phyloP scores from a whole-genome alignment of 2,888 invertebrate species.

The Sacculina carcini region DNA sequence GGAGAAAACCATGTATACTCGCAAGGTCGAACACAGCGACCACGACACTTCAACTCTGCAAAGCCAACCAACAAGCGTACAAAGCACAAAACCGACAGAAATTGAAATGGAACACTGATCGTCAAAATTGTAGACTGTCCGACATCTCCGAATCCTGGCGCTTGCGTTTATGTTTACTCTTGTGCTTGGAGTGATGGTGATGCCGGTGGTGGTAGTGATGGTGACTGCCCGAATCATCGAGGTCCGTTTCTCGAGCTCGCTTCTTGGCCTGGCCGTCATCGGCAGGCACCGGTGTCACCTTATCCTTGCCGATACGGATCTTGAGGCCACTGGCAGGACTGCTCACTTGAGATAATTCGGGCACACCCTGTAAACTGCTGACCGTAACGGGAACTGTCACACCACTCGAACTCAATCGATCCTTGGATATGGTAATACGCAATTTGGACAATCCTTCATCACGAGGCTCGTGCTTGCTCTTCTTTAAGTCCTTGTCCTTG shows the following conservation, averaged over 20 bases:
- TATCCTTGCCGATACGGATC: not conserved
- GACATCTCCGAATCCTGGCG: not conserved
- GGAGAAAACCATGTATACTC: no score
- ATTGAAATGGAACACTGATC: no score
- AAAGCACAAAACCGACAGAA: no score
- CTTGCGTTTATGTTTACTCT: not conserved
- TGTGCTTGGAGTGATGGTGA: not conserved
- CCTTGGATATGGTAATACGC: not conserved
- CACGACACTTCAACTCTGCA: no score
- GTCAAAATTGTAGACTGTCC: not conserved
- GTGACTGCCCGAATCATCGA: not conserved
- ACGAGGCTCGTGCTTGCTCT: conserved; percentile 9
- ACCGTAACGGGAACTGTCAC: not conserved
- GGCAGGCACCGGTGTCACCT: not conserved
- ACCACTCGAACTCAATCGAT: not conserved
- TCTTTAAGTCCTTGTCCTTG: conserved; percentile 12
- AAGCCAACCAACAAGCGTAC: no score
- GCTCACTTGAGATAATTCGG: not conserved
- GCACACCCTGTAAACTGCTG: not conserved
- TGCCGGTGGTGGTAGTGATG: not conserved
- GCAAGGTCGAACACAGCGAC: no score
- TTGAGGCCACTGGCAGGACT: not conserved
- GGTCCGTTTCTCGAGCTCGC: not conserved
- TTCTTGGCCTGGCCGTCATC: not conserved
- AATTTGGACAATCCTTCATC: not conserved